Conservation (phyloP, 2,797 vertebrate species). For the Coregonus ussuriensis region DNA sequence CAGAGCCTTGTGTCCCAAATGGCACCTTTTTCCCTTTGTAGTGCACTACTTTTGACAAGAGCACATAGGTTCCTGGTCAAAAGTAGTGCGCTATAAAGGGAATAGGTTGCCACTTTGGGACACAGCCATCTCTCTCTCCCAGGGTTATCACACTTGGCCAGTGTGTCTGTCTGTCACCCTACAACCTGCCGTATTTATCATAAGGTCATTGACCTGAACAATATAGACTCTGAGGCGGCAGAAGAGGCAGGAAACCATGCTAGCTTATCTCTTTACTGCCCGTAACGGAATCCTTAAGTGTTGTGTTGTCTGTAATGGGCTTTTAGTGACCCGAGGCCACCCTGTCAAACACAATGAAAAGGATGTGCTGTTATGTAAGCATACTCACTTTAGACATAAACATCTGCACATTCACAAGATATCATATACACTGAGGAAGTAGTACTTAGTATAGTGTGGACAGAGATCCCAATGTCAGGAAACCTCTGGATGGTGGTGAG, state of each 20-base stretch:
- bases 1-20: neutral
- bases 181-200: conserved; percentile 39
- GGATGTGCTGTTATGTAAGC: neutral
- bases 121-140: neutral
- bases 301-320: conserved; percentile 3
- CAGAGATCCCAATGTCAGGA: no score
- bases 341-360: neutral
- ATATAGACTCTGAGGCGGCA: conserved; percentile 8
- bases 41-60: neutral
- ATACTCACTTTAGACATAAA: no score
- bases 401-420: no score
- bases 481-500: neutral
- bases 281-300: conserved; percentile 20
- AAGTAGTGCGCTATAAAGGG: no score
- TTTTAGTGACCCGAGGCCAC: conserved; percentile 4
- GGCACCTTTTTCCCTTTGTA: neutral
- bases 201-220: conserved; percentile 36
- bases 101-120: no score
- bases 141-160: conserved; percentile 47
- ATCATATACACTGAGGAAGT: no score
- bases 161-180: conserved; percentile 12
- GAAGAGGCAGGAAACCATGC: conserved; percentile 35
- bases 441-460: no score
- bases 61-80: no score
- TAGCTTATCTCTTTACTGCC: conserved; percentile 21